These are phyloP conservation scores for Drosophila neutralis DNA, from an alignment of 2,888 invertebrate genomes.

Conservation along the genomic window DNA sequence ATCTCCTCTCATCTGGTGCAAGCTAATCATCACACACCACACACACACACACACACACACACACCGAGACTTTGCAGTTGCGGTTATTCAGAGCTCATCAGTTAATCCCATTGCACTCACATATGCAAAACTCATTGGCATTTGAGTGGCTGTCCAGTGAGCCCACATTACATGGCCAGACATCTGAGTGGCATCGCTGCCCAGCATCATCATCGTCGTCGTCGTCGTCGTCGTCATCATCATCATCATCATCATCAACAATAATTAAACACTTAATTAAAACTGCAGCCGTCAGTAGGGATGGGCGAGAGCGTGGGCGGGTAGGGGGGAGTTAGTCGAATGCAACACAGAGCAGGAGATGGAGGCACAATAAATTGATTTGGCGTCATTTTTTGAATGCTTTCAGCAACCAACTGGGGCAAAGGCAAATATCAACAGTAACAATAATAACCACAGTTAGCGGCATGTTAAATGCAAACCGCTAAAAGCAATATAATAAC, in stretches of 20 bases:
- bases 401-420: conserved; percentile 28
- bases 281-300: conserved; percentile 58
- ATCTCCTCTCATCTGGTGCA: background rate
- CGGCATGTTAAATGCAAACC: conserved; percentile 46
- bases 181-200: conserved; percentile 36
- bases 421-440: conserved; percentile 32
- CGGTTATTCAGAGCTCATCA: conserved; percentile 35
- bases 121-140: conserved; percentile 56
- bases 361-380: conserved; percentile 48
- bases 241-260: conserved; percentile 56
- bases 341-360: background rate
- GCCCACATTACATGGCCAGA: conserved; percentile 34
- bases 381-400: conserved; percentile 48
- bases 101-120: conserved; percentile 49
- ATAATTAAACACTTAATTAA: conserved; percentile 79
- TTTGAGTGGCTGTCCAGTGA: conserved; percentile 34
- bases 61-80: conserved; percentile 6
- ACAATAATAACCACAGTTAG: conserved; percentile 19
- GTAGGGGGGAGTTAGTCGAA: background rate
- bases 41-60: background rate
- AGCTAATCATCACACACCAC: conserved; percentile 26
- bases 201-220: conserved; percentile 34
- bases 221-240: conserved; percentile 7
- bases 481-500: conserved; percentile 37
- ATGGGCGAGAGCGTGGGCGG: background rate